These are phyloP conservation scores for Squalus acanthias DNA, from an alignment of 2,797 vertebrate genomes.

Conservation along the genomic window DNA sequence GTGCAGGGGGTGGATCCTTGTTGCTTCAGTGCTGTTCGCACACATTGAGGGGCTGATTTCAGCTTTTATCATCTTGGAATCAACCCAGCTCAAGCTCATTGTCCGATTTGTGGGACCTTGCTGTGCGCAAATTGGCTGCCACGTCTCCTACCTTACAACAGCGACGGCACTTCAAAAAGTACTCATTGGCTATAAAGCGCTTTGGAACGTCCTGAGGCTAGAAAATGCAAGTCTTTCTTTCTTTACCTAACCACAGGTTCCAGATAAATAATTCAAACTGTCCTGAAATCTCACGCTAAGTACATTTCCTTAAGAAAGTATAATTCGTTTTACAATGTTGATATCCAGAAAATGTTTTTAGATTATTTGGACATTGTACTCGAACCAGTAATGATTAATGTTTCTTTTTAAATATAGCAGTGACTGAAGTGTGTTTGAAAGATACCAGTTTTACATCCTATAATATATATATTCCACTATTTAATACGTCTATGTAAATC, in stretches of 20 bases:
- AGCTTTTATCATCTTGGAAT: not conserved
- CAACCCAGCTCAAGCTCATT: not conserved
- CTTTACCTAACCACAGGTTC: not conserved
- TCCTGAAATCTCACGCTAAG: not conserved
- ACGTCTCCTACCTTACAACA: not conserved
- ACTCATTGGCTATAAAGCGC: not conserved
- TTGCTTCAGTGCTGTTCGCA: not conserved
- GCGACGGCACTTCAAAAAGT: not conserved
- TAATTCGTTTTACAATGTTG: not conserved
- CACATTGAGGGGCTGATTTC: not conserved
- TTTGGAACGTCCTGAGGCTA: not conserved
- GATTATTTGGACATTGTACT: not conserved
- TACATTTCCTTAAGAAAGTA: not conserved
- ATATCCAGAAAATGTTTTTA: not conserved
- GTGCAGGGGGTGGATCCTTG: not conserved
- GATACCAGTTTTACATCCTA: not conserved
- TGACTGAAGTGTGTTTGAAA: not conserved
- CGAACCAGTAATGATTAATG: not conserved
- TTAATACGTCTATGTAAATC: not conserved
- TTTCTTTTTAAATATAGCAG: not conserved
- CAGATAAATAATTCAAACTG: not conserved
- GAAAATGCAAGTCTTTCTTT: not conserved
- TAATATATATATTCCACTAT: not conserved
- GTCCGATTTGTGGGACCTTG: not conserved
- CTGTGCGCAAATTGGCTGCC: not conserved